A percentile compares a stretch with the other conserved stretches of the same genome.
These are phyloP conservation scores for Lepidurus arcticus DNA, from an alignment of 1,140 invertebrate genomes.

Conservation along the genomic window DNA sequence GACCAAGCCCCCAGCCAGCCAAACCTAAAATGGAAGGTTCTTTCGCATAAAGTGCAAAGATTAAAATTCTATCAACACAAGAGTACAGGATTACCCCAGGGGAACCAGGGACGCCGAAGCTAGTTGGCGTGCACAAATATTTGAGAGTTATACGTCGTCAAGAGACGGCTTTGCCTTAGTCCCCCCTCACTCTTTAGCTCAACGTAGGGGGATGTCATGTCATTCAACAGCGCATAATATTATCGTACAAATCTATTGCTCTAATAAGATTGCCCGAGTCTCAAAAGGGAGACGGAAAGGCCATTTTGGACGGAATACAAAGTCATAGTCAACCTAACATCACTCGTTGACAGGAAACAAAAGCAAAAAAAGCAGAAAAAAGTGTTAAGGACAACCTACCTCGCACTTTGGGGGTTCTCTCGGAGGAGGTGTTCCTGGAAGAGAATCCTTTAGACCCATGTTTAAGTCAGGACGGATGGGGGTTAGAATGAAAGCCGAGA, in stretches of 20 bases:
- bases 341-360: no score
- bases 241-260: constrained; percentile 19
- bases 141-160: neutral
- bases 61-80: constrained; percentile 6
- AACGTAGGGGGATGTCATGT: neutral
- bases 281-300: neutral
- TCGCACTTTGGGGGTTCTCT: no score
- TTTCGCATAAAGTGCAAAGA: neutral
- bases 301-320: neutral
- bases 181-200: neutral
- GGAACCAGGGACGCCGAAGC: neutral
- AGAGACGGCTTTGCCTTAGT: neutral
- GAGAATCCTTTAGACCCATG: neutral
- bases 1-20: neutral
- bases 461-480: neutral
- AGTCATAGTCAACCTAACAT: neutral
- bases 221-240: neutral
- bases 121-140: neutral
- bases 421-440: no score
- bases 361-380: no score
- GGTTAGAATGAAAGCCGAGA: neutral
- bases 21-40: neutral
- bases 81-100: constrained; percentile 1
- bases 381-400: no score
- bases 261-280: neutral